phyloP scores from a whole-genome alignment of 2,888 invertebrate genomes.

The Mesorhabditis sp. region DNA sequence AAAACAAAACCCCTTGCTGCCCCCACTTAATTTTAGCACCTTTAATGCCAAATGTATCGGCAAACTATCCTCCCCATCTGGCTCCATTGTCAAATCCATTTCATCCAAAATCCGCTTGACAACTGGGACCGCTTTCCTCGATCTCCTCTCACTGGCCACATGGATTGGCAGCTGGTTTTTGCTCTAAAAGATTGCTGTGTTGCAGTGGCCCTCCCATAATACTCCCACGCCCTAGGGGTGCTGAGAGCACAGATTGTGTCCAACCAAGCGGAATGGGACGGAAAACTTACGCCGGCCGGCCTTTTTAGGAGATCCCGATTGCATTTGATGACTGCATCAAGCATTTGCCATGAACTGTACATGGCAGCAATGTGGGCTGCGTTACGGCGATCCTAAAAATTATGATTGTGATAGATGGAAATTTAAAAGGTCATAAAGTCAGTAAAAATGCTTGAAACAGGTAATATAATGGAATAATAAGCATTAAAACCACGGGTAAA shows the following conservation, averaged over 20 bases:
- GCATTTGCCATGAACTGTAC: constrained; percentile 89
- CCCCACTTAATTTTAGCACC: constrained; percentile 10
- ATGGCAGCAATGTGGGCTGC: constrained; percentile 89
- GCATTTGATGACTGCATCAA: constrained; percentile 80
- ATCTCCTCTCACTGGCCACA: constrained; percentile 85
- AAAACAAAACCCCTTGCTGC: constrained; percentile 10
- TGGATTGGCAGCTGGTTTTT: constrained; percentile 90
- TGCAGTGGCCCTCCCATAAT: not conserved
- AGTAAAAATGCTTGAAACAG: no score
- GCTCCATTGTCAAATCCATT: constrained; percentile 79
- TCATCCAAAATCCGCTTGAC: constrained; percentile 78
- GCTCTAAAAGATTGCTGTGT: constrained; percentile 67
- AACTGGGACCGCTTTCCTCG: constrained; percentile 85
- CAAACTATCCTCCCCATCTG: constrained; percentile 44
- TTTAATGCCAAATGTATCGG: constrained; percentile 51
- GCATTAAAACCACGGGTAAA: not conserved
- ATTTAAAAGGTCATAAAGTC: no score
- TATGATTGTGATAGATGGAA: constrained; percentile 9
- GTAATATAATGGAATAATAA: no score
- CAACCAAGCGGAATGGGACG: no score
- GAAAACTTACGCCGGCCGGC: constrained; percentile 69
- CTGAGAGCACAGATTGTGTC: no score
- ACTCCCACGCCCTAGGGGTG: no score
- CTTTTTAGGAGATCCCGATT: constrained; percentile 81
- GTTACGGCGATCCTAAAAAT: constrained; percentile 85